Evolutionary conservation across 2,797 vertebrate species (phyloP).

Genomic region (Siniperca scherzeri): DNA sequence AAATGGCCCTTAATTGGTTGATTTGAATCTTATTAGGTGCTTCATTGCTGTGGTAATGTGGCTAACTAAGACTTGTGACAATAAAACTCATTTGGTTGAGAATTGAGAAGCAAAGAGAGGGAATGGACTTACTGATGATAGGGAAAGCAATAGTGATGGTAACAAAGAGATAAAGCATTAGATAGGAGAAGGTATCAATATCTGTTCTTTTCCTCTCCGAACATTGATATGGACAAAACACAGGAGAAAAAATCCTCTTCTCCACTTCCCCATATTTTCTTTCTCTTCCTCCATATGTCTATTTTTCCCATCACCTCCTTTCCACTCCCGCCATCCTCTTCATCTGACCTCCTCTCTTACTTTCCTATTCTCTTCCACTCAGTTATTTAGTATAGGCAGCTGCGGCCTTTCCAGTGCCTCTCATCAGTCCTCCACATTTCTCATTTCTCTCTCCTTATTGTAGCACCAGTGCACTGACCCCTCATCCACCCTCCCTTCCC

Average conservation of each 20-base stretch:
- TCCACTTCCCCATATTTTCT: slow-evolving; percentile 1
- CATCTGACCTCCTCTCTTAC: slow-evolving; percentile 48
- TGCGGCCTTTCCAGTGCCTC: slow-evolving; percentile 65
- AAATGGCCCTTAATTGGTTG: background rate
- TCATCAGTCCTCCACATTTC: slow-evolving; percentile 55
- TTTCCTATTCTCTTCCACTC: slow-evolving; percentile 27
- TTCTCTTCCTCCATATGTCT: background rate
- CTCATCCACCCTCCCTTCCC: slow-evolving; percentile 51
- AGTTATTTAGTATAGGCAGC: slow-evolving; percentile 59
- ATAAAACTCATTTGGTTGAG: slow-evolving; percentile 3
- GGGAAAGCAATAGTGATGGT: background rate
- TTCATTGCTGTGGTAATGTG: background rate
- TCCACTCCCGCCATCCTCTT: slow-evolving; percentile 31
- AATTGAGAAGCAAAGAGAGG: background rate
- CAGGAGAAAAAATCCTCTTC: background rate
- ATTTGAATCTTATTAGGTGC: background rate
- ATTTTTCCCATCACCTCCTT: slow-evolving; percentile 18
- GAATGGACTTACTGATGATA: background rate
- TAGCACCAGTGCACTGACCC: slow-evolving; percentile 62
- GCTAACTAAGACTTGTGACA: background rate
- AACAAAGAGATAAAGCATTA: slow-evolving; percentile 9
- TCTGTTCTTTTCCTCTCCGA: background rate
- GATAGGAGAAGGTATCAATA: background rate
- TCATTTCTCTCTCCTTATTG: slow-evolving; percentile 60
- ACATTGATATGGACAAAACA: slow-evolving; percentile 9